These are phyloP conservation scores for Myotis vivesi DNA, from an alignment of 2,797 vertebrate species.

Conservation along the genomic window DNA sequence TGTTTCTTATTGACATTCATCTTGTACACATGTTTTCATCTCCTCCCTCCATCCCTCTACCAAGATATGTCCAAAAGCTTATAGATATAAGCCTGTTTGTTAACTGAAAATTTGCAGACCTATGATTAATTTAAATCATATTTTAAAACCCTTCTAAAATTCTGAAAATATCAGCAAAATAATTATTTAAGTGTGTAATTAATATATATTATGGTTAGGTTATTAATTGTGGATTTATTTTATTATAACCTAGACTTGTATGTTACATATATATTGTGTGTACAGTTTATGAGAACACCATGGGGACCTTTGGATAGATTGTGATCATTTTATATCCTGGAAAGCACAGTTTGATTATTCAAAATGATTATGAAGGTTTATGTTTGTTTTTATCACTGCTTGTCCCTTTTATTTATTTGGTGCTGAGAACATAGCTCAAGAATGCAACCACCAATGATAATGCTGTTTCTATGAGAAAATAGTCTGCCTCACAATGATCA, in stretches of 20 bases:
- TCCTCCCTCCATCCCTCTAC: neutral
- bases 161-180: neutral
- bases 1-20: neutral
- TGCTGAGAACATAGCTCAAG: neutral
- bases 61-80: conserved; percentile 7
- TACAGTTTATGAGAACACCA: neutral
- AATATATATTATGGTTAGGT: neutral
- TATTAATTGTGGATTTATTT: neutral
- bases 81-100: neutral
- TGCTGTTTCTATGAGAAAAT: conserved; percentile 23
- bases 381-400: neutral
- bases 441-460: neutral
- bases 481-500: neutral
- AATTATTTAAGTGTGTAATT: conserved; percentile 29
- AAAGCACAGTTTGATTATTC: neutral
- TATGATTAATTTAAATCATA: neutral
- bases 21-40: neutral
- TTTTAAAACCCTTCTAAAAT: neutral
- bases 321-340: neutral
- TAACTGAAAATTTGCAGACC: neutral
- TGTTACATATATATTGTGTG: neutral
- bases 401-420: conserved; percentile 11
- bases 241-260: neutral
- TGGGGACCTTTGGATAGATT: neutral
- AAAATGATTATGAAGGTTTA: neutral